Evolutionary conservation across 1,140 invertebrate species (phyloP).

Genomic region (Drosophila orosa): DNA sequence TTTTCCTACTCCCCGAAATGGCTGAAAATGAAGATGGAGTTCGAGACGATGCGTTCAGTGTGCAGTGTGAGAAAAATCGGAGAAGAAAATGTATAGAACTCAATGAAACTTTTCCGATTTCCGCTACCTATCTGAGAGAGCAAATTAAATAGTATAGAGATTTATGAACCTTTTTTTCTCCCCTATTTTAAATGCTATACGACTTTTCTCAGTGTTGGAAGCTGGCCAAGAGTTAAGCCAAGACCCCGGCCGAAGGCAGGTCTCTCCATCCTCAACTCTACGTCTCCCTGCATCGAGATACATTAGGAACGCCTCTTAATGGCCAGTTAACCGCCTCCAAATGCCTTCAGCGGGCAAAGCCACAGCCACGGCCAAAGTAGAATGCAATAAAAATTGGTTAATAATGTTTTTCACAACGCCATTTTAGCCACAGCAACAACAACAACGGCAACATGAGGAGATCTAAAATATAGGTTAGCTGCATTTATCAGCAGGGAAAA

Average conservation of each 20-base stretch:
- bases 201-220: not conserved
- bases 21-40: conserved; percentile 41
- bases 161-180: not conserved
- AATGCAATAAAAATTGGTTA: conserved; percentile 80
- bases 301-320: conserved; percentile 82
- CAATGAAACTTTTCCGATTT: not conserved
- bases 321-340: conserved; percentile 80
- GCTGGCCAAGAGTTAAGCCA: conserved; percentile 11
- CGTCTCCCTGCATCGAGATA: conserved; percentile 45
- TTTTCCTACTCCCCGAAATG: conserved; percentile 56
- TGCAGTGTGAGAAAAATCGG: not conserved
- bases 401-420: conserved; percentile 82
- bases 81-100: no score
- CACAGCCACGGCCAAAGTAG: conserved; percentile 38
- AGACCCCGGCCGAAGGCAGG: conserved; percentile 49
- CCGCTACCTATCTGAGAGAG: not conserved
- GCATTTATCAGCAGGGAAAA: conserved; percentile 45
- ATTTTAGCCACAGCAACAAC: conserved; percentile 56
- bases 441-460: conserved; percentile 46
- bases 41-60: conserved; percentile 14
- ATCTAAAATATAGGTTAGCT: conserved; percentile 77
- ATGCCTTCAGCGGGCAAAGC: conserved; percentile 50
- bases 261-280: conserved; percentile 19
- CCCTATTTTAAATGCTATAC: not conserved
- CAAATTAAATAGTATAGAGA: not conserved